These are phyloP conservation scores for Isurus oxyrinchus DNA, from an alignment of 2,113 vertebrate species.

Conservation along the genomic window DNA sequence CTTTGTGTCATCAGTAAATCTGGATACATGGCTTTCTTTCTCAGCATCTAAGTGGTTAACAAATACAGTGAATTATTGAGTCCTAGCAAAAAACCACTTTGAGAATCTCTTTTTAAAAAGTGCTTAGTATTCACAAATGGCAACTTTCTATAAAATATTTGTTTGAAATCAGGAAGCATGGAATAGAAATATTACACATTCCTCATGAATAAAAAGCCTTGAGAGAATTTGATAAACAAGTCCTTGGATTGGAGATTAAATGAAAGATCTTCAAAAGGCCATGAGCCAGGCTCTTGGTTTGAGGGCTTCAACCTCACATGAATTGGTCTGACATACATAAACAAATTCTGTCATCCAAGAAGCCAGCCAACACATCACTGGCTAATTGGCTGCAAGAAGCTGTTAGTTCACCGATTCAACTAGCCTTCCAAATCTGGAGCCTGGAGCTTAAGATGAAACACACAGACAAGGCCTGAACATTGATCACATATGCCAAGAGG, in stretches of 20 bases:
- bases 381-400: neutral
- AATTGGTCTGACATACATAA: neutral
- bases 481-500: neutral
- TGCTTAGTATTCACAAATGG: neutral
- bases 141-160: neutral
- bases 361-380: neutral
- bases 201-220: neutral
- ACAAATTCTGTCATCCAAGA: neutral
- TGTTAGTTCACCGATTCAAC: neutral
- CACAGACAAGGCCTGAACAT: neutral
- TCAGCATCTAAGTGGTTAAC: no score
- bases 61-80: no score
- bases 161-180: neutral
- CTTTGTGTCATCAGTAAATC: no score
- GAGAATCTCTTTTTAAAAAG: neutral
- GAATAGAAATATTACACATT: neutral
- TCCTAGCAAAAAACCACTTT: neutral
- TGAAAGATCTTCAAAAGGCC: neutral
- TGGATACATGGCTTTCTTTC: no score
- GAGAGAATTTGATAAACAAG: neutral
- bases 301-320: neutral
- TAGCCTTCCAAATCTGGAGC: neutral
- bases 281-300: neutral
- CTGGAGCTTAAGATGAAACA: neutral
- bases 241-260: neutral